Conservation (phyloP, 1,140 invertebrate species). For the Reticulitermes speratus region DNA sequence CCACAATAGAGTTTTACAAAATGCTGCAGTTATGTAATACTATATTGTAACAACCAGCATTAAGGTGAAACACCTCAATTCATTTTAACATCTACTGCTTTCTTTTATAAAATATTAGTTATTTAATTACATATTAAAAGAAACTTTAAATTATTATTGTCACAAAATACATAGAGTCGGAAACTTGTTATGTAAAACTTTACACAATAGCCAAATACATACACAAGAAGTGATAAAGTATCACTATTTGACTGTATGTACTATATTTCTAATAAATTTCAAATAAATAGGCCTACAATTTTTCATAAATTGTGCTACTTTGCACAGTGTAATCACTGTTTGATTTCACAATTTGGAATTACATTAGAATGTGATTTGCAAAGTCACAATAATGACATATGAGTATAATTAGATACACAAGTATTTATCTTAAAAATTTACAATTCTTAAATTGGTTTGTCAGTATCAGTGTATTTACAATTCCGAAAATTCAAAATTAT, state of each 20-base stretch:
- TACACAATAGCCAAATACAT: slow-evolving; percentile 28
- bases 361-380: not conserved
- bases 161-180: slow-evolving; percentile 32
- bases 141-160: not conserved
- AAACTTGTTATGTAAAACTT: slow-evolving; percentile 32
- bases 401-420: not conserved
- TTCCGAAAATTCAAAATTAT: not conserved
- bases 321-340: not conserved
- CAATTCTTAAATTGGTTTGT: not conserved
- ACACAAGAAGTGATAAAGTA: not conserved
- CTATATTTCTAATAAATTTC: not conserved
- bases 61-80: not conserved
- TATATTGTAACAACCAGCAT: not conserved
- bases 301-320: not conserved
- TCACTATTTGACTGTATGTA: slow-evolving; percentile 10
- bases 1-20: slow-evolving; percentile 13
- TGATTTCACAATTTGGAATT: not conserved
- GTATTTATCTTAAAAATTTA: not conserved
- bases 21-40: slow-evolving; percentile 8
- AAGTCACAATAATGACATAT: not conserved
- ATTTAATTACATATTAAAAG: not conserved
- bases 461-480: not conserved
- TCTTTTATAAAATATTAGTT: not conserved
- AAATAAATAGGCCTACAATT: slow-evolving; percentile 9
- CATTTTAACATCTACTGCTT: slow-evolving; percentile 5